Evolutionary conservation across 2,113 vertebrate genomes (phyloP).

Genomic region (Lampris megalopsis): DNA sequence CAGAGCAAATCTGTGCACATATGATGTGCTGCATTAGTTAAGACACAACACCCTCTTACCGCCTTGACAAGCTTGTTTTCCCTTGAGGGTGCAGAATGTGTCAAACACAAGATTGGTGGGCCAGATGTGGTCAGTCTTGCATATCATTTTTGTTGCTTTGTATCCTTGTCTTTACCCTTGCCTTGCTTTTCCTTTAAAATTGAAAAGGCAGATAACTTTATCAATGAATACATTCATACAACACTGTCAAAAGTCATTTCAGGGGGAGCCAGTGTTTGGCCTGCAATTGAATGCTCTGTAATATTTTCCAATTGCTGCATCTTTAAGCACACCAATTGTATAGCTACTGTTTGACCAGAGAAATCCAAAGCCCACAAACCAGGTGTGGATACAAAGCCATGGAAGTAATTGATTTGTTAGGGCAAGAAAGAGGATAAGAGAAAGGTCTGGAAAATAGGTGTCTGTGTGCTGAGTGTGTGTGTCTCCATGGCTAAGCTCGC

Average conservation of each 20-base stretch:
- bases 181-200: too few relatives aligned
- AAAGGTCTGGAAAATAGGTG: too few relatives aligned
- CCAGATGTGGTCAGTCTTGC: neutral
- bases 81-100: neutral
- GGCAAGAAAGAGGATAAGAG: neutral
- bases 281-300: neutral
- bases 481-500: too few relatives aligned
- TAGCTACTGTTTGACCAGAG: neutral
- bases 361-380: conserved; percentile 3
- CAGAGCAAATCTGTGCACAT: neutral
- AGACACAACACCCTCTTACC: neutral
- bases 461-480: too few relatives aligned
- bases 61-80: neutral
- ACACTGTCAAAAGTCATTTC: neutral
- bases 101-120: neutral
- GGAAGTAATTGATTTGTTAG: neutral
- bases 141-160: neutral
- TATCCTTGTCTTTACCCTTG: too few relatives aligned
- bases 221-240: neutral
- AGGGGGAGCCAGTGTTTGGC: neutral
- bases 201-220: too few relatives aligned
- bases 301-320: too few relatives aligned
- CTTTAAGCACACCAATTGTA: neutral
- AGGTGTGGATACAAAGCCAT: neutral
- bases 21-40: neutral